phyloP scores from a whole-genome alignment of 1,140 invertebrate genomes.

The Leguminivora glycinivorella region DNA sequence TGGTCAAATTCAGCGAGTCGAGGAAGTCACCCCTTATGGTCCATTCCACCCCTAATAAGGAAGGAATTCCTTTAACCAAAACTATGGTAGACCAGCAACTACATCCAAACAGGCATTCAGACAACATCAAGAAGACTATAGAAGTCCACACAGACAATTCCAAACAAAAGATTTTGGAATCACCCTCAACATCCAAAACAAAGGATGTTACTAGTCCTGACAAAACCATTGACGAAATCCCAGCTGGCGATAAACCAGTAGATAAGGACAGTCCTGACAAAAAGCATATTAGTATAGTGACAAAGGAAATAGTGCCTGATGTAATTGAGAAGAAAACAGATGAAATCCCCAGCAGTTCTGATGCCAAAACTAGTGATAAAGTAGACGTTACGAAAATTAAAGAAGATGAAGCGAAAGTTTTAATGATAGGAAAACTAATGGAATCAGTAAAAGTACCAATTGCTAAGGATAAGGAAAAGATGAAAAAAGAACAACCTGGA shows the following conservation, averaged over 20 bases:
- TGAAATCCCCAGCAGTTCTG: neutral
- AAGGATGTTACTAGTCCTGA: conserved; percentile 6
- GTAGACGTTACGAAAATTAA: neutral
- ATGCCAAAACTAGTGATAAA: neutral
- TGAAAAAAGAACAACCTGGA: neutral
- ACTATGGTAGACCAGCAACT: conserved; percentile 70
- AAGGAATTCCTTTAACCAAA: conserved; percentile 68
- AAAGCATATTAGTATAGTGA: neutral
- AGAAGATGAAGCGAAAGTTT: conserved; percentile 15
- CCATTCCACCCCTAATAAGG: conserved; percentile 73
- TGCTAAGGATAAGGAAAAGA: neutral
- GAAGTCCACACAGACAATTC: conserved; percentile 67
- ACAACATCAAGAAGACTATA: conserved; percentile 72
- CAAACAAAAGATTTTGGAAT: conserved; percentile 54
- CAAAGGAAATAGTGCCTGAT: conserved; percentile 12
- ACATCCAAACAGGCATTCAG: conserved; percentile 67
- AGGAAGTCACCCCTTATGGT: conserved; percentile 70
- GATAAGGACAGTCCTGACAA: conserved; percentile 7
- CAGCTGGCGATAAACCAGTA: neutral
- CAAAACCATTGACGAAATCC: neutral
- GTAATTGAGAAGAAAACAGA: neutral
- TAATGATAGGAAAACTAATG: conserved; percentile 13
- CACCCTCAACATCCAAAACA: conserved; percentile 11
- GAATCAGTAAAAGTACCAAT: neutral
- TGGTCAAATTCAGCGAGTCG: conserved; percentile 67